These are phyloP conservation scores for Amazona guildingii DNA, from an alignment of 2,113 vertebrate species.

Conservation along the genomic window DNA sequence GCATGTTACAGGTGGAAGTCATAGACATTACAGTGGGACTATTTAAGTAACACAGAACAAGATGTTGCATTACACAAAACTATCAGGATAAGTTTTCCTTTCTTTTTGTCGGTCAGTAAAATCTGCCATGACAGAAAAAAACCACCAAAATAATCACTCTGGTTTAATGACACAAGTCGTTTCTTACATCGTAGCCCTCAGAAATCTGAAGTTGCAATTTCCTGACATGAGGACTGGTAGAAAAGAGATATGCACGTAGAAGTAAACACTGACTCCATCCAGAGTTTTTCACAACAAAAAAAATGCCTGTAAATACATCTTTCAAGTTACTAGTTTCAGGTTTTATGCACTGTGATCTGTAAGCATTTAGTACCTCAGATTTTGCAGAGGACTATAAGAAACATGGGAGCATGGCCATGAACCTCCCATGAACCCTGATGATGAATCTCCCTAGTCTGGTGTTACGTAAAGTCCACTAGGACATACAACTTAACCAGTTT, in stretches of 20 bases:
- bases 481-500: background rate
- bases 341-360: background rate
- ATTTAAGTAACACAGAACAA: background rate
- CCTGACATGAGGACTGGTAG: background rate
- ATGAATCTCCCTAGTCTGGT: background rate
- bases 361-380: background rate
- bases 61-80: background rate
- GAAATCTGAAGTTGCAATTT: background rate
- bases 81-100: background rate
- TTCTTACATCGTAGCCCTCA: background rate
- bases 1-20: background rate
- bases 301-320: background rate
- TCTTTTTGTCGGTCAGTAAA: background rate
- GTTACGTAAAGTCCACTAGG: rapidly evolving
- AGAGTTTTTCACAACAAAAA: background rate
- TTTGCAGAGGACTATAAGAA: background rate
- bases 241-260: background rate
- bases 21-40: background rate
- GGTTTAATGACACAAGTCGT: background rate
- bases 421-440: background rate
- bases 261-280: background rate
- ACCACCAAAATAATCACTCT: background rate
- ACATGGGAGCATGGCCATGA: background rate
- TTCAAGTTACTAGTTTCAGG: background rate
- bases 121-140: background rate